phyloP scores from a whole-genome alignment of 2,797 vertebrate species.

The Momotus momota region DNA sequence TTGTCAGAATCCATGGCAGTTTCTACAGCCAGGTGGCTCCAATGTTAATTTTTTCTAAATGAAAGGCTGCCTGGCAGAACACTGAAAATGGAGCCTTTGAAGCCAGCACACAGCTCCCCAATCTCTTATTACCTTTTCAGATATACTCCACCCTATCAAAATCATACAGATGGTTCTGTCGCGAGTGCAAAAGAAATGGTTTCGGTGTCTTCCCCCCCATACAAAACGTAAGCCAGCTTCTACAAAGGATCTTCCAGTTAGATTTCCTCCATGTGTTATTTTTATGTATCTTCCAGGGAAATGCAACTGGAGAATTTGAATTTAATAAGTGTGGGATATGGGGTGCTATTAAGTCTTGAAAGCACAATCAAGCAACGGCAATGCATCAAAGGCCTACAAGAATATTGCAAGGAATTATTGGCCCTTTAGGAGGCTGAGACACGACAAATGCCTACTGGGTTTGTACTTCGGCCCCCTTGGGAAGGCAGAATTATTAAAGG shows the following conservation, averaged over 20 bases:
- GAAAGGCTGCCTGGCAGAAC: background rate
- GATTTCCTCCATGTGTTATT: conserved; percentile 67
- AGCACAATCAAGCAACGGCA: conserved; percentile 2
- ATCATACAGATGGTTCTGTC: conserved; percentile 19
- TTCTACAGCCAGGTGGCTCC: background rate
- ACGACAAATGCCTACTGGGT: conserved; percentile 51
- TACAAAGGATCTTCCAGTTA: conserved; percentile 10
- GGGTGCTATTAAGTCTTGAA: conserved; percentile 53
- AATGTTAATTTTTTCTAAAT: background rate
- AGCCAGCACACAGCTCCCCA: background rate
- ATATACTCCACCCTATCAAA: background rate
- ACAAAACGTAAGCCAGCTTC: conserved; percentile 15
- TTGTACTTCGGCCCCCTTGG: background rate
- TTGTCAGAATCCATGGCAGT: background rate
- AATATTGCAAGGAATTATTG: conserved; percentile 21
- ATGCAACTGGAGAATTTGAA: conserved; percentile 54
- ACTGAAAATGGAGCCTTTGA: conserved; percentile 29
- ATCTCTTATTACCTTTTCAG: conserved; percentile 53
- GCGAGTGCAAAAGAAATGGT: background rate
- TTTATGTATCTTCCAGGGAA: conserved; percentile 65
- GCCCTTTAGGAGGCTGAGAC: conserved; percentile 32
- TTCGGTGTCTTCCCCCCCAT: conserved; percentile 12
- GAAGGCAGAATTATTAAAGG: conserved; percentile 46
- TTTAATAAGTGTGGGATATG: conserved; percentile 60
- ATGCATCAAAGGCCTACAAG: conserved; percentile 52